A percentile compares a stretch with the other conserved stretches of the same genome.
phyloP scores from a whole-genome alignment of 2,797 vertebrate genomes.

The Scleropages formosus region DNA sequence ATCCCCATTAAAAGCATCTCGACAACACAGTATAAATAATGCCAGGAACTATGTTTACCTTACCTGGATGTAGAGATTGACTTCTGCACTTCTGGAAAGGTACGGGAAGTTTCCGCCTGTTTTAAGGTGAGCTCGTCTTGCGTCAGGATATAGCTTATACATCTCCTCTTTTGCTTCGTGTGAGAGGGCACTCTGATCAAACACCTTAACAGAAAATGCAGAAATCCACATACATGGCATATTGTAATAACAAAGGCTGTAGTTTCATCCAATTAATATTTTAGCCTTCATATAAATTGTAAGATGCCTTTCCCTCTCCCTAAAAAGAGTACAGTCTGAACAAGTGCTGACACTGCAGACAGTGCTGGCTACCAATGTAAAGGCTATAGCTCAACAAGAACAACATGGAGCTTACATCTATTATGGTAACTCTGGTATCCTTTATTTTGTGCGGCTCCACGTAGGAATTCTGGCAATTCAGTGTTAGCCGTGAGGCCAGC shows the following conservation, averaged over 20 bases:
- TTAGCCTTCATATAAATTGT: too few species aligned
- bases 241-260: too few species aligned
- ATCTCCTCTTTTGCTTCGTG: slow-evolving; percentile 97
- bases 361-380: background rate
- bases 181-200: slow-evolving; percentile 95
- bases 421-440: slow-evolving; percentile 90
- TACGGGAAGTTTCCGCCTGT: slow-evolving; percentile 98
- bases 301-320: too few species aligned
- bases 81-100: slow-evolving; percentile 92
- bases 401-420: slow-evolving; percentile 79
- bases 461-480: slow-evolving; percentile 98
- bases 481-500: slow-evolving; percentile 89
- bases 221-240: background rate
- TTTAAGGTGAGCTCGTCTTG: slow-evolving; percentile 92
- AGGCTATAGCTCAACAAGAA: background rate
- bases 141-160: slow-evolving; percentile 96
- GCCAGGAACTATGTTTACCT: slow-evolving; percentile 34
- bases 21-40: too few species aligned
- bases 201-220: slow-evolving; percentile 74
- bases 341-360: background rate
- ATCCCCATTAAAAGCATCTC: too few species aligned
- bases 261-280: too few species aligned
- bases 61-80: slow-evolving; percentile 94
- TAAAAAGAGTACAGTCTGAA: background rate
- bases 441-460: slow-evolving; percentile 98